A percentile compares a stretch with the other conserved stretches of the same genome.
phyloP scores from a whole-genome alignment of 2,888 invertebrate species.

The Disparrhopalites patrizii region DNA sequence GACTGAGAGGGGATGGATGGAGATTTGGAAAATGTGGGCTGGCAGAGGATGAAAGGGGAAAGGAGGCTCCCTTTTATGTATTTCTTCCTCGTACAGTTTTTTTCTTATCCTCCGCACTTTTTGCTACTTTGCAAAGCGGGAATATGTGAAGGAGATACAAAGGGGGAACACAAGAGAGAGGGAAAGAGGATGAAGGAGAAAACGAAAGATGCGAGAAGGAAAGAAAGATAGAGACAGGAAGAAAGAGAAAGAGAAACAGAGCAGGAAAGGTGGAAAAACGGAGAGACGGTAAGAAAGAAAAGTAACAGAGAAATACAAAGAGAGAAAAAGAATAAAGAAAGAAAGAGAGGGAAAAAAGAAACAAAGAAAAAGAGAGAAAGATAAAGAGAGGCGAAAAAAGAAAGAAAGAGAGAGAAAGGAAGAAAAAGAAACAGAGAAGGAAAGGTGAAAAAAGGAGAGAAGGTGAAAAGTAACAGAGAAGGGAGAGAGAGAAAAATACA shows the following conservation, averaged over 20 bases:
- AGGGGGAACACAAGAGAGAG: slow-evolving; percentile 3
- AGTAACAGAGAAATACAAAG: too few species aligned
- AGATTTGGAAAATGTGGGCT: too few species aligned
- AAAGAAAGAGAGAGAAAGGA: not conserved
- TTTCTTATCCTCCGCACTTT: too few species aligned
- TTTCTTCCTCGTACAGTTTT: too few species aligned
- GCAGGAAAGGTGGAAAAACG: not conserved
- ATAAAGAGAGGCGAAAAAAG: too few species aligned
- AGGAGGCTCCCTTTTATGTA: too few species aligned
- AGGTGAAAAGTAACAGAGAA: too few species aligned
- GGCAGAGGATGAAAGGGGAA: too few species aligned
- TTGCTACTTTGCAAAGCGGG: too few species aligned
- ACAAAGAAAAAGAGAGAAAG: not conserved
- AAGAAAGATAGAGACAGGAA: not conserved
- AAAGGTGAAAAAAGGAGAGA: not conserved
- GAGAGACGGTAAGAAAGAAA: too few species aligned
- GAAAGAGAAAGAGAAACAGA: not conserved
- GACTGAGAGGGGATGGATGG: too few species aligned
- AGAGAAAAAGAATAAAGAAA: not conserved
- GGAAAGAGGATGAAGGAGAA: not conserved
- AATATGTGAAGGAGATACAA: not conserved
- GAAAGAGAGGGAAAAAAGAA: not conserved
- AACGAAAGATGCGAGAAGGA: not conserved
- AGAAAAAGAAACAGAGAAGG: not conserved
- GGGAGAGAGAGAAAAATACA: too few species aligned